These are phyloP conservation scores for Aproaerema taeniolella DNA, from an alignment of 2,888 invertebrate genomes.

Conservation along the genomic window DNA sequence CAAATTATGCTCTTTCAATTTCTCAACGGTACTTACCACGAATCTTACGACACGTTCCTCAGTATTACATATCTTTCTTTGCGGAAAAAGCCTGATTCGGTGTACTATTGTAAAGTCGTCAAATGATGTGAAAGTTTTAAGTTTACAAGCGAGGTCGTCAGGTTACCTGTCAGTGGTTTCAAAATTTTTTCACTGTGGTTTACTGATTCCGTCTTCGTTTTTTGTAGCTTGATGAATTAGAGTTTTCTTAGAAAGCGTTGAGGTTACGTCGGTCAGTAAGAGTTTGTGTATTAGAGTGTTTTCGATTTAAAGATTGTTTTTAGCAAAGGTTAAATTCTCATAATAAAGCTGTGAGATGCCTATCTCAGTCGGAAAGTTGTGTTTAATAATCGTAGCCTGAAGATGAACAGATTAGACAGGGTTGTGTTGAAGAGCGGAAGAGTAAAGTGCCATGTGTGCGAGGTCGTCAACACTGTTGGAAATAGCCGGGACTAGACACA, in stretches of 20 bases:
- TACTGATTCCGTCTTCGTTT: constrained; percentile 30
- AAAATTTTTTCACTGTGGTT: constrained; percentile 29
- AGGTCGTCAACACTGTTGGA: constrained; percentile 56
- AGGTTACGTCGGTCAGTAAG: not conserved
- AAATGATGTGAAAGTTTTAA: constrained; percentile 44
- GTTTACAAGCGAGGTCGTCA: constrained; percentile 35
- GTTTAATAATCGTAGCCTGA: no score
- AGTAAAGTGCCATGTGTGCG: constrained; percentile 33
- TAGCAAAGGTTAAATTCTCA: not conserved
- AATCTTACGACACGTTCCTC: no score
- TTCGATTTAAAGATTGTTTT: not conserved
- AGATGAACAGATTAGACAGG: constrained; percentile 28
- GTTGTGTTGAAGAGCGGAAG: constrained; percentile 34
- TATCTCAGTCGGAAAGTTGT: no score
- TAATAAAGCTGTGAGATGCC: no score
- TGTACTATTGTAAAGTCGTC: constrained; percentile 35
- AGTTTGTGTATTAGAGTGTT: not conserved
- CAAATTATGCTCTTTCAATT: no score
- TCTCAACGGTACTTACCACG: no score
- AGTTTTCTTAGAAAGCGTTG: constrained; percentile 18
- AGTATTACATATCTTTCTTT: no score
- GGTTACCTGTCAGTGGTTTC: constrained; percentile 45
- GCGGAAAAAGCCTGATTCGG: constrained; percentile 38
- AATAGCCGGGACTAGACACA: constrained; percentile 53
- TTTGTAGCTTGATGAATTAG: constrained; percentile 39